Evolutionary conservation across 2,797 vertebrate species (phyloP), one percentile per base, ranked within the genome.

Genomic region (Morelia viridis): DNA sequence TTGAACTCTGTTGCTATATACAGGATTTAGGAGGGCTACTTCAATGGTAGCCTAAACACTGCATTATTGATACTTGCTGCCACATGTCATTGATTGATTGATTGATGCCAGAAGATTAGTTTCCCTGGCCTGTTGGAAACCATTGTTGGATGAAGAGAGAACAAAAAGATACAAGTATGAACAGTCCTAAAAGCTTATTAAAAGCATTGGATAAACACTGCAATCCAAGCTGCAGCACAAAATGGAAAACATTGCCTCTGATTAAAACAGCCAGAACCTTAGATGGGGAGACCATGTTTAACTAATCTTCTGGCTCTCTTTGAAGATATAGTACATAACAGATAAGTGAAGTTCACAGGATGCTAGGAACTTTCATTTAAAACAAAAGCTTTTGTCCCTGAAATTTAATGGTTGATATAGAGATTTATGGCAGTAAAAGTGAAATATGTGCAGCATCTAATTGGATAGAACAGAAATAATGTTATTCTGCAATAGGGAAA

Each of bases 341-440:
- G 92, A 95, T 95, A 91, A 95, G 87, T 83, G 56, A 94, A 94
- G 92, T 94, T 84, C 85, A 92, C 93, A 93, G 9, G 87, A 64
- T 87, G 10, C 88, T 91, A 60, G 57, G 84, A 90, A 65, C 84
- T 88, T 31, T 89, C 8, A 64, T 93, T 94, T 85, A 0, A 26
- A 91, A 91, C 31, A 90, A 89, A 91, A 89, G 65, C 64, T 68
- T 90, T 11, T 93, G 94, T 92, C 90, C 95, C 90, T 94, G 89
- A 92, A 87, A 12, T 24, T 87, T 91, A 17, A 50, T 92, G 89
- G 92, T 92, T 94, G 60, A 94, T 15, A 5, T 68, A 87, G 90
- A 96, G 91, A 87, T 93, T 95, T 96, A 89, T 89, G n/a, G 22
- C 65, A 58, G 31, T 53, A 87, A 2, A 17, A 64, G 28, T 92